Evolutionary conservation across 1,140 invertebrate genomes (phyloP), one percentile per base, ranked within the genome.

Genomic region (Orius insidiosus): DNA sequence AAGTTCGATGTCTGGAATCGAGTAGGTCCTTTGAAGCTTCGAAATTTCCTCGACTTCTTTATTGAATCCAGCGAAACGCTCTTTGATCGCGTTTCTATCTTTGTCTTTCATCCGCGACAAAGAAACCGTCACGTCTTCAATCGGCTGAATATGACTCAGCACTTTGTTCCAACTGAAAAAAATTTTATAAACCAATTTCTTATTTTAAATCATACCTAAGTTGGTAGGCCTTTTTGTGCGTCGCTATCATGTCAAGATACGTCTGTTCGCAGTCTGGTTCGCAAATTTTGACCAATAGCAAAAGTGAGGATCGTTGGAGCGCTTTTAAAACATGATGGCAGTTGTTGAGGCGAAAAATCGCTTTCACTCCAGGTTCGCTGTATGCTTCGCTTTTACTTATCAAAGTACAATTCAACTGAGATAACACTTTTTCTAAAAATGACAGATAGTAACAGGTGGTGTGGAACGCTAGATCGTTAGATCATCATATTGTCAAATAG

Each of bases 321-420:
- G 85, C 84, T 65, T 89, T 90, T 5, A 94, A 64, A 46, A 96
- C 80, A 58, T 96, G 93, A 63, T 93, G 81, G 49, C 86, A 86
- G 60, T 95, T 95, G 62, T 94, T 94, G 13, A 94, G 64, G 4
- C 85, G 70, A 59, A 93, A 94, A 31, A 93, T 73, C 37, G 86
- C 78, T 56, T 83, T 80, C 7, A 93, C 68, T 15, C 78, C 80
- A 41, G 72, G 64, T 58, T 92, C 87, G 24, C 72, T 75, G 52
- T 89, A 90, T 3, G 65, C 64, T 53, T 89, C 85, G 59, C 83
- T 86, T 63, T 87, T 89, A 56, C 73, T 85, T 16, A 84, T 69
- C 9, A 94, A 64, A 5, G 83, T 81, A 37, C 85, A 64, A 59
- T 87, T 88, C 18, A 94, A 63, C 54, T 89, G 84, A 2, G 80